phyloP scores from a whole-genome alignment of 2,888 invertebrate species.

The Drosophila heteroneura region DNA sequence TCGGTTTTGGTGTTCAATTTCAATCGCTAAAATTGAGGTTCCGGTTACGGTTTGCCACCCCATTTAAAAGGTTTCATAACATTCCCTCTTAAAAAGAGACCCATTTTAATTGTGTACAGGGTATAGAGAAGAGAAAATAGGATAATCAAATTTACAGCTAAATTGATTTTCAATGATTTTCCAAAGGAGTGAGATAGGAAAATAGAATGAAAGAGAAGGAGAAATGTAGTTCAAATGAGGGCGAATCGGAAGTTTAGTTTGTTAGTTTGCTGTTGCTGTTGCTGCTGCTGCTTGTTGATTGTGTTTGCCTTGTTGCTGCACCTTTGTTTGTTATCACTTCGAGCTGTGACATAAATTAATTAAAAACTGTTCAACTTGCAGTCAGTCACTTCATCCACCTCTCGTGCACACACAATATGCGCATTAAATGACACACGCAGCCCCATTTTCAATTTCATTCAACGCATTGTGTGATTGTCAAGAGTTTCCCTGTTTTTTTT shows the following conservation, averaged over 20 bases:
- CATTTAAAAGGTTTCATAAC: neutral
- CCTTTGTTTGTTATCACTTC: conserved; percentile 40
- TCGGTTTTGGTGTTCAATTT: neutral
- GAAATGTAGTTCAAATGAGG: conserved; percentile 2
- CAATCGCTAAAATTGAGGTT: neutral
- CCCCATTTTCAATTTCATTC: conserved; percentile 28
- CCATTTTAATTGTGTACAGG: conserved; percentile 8
- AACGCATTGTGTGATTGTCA: conserved; percentile 33
- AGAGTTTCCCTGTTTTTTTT: conserved; percentile 6
- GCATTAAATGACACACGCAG: conserved; percentile 56
- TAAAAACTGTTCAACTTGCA: conserved; percentile 37
- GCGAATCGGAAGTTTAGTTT: conserved; percentile 29
- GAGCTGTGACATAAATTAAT: conserved; percentile 55
- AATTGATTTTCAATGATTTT: conserved; percentile 60
- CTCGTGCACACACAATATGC: conserved; percentile 24
- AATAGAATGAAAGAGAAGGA: neutral
- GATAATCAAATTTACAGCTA: conserved; percentile 43
- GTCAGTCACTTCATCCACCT: neutral
- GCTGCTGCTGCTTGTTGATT: conserved; percentile 31
- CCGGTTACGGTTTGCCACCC: neutral
- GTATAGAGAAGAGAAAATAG: conserved; percentile 34
- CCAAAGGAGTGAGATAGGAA: conserved; percentile 3
- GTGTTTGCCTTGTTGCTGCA: conserved; percentile 38
- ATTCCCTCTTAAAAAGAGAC: neutral
- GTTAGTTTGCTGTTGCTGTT: conserved; percentile 30